phyloP scores from a whole-genome alignment of 1,140 invertebrate genomes.

The Mercenaria mercenaria region DNA sequence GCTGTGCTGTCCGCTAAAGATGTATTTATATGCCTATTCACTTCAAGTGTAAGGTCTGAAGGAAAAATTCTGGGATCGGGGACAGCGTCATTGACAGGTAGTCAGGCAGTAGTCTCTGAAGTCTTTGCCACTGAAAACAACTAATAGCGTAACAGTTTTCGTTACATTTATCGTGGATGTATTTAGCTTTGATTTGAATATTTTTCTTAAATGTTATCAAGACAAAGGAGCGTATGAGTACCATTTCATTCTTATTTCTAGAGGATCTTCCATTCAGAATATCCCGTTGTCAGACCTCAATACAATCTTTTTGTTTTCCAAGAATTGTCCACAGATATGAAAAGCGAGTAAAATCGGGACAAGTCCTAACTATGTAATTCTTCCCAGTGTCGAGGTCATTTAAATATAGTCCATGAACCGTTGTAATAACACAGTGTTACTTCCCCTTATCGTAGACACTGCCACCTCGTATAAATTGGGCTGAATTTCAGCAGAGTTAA shows the following conservation, averaged over 20 bases:
- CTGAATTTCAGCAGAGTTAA: no score
- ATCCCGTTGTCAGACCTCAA: slow-evolving; percentile 37
- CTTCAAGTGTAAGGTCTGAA: slow-evolving; percentile 22
- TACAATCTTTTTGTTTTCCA: slow-evolving; percentile 41
- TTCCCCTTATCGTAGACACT: no score
- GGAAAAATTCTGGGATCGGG: slow-evolving; percentile 38
- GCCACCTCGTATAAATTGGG: no score
- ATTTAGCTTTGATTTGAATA: slow-evolving; percentile 47
- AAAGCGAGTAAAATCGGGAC: slow-evolving; percentile 49
- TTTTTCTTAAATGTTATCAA: slow-evolving; percentile 9
- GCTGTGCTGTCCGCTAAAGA: neutral
- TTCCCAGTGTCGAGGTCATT: neutral
- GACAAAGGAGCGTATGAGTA: slow-evolving; percentile 35
- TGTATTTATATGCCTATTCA: slow-evolving; percentile 16
- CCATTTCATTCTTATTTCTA: slow-evolving; percentile 49
- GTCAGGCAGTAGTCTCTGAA: slow-evolving; percentile 23
- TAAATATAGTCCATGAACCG: slow-evolving; percentile 21
- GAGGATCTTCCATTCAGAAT: slow-evolving; percentile 50
- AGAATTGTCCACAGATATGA: slow-evolving; percentile 15
- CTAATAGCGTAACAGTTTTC: slow-evolving; percentile 51
- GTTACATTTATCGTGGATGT: slow-evolving; percentile 42
- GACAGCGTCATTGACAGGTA: neutral
- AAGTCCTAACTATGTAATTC: slow-evolving; percentile 55
- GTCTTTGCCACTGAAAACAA: slow-evolving; percentile 41
- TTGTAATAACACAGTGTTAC: slow-evolving; percentile 23